Evolutionary conservation across 2,888 invertebrate genomes (phyloP).

Genomic region (Noctuana brunneofusca): DNA sequence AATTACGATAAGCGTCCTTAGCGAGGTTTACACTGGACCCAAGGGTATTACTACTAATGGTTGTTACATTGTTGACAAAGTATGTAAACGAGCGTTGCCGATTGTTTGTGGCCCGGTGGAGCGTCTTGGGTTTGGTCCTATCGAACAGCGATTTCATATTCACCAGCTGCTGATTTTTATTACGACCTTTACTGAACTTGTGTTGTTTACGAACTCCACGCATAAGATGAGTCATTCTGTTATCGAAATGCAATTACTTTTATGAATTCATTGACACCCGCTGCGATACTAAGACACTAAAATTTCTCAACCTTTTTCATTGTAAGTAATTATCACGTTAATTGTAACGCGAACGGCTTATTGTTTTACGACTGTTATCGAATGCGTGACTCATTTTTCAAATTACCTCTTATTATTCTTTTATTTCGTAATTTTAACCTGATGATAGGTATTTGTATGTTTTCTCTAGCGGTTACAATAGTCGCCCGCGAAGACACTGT

Average conservation of each 20-base stretch:
- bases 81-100: neutral
- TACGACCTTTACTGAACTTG: neutral
- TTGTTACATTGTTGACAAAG: slow-evolving; percentile 7
- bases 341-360: slow-evolving; percentile 16
- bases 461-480: slow-evolving; percentile 7
- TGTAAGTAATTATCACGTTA: slow-evolving; percentile 2
- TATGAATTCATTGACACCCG: slow-evolving; percentile 6
- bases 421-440: slow-evolving; percentile 11
- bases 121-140: neutral
- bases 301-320: slow-evolving; percentile 3
- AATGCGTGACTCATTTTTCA: slow-evolving; percentile 25
- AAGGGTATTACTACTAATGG: neutral
- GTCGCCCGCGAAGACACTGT: slow-evolving; percentile 34
- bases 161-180: neutral
- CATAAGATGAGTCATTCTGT: neutral
- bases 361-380: slow-evolving; percentile 19
- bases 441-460: neutral
- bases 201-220: neutral
- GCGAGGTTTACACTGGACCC: neutral
- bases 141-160: neutral
- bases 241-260: slow-evolving; percentile 1
- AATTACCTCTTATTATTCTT: slow-evolving; percentile 14
- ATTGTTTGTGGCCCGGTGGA: neutral
- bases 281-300: slow-evolving; percentile 5
- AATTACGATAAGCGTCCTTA: slow-evolving; percentile 27